Base-by-base conservation (phyloP, 2,113 vertebrate genomes). In the Carettochelys insculpta region DNA sequence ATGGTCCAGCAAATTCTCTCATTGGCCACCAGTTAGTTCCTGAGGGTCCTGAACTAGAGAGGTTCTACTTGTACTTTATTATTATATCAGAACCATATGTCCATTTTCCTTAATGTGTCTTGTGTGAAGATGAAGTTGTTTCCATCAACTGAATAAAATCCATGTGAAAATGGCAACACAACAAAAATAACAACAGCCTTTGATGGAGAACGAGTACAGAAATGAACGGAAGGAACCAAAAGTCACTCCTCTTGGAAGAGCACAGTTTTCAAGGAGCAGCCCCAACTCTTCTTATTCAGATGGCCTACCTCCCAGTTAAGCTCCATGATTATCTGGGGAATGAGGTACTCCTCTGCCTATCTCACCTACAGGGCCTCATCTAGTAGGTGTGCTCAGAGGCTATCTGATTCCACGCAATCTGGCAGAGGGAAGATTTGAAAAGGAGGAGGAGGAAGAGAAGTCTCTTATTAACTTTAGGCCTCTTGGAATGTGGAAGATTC, bases 251-350 rank as follows among this genome's bases (percentile, higher is more conserved):
- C 11, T 29, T 52, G 41, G 54, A 89, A 88, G 94, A 83, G 2
- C 61, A 53, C 31, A 89, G 51, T 79, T 93, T 94, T 88, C 90
- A 80, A 75, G 10, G 91, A 77, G 8, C 41, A 53, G 85, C 95
- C 38, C 19, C n/a, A n/a, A n/a, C n/a, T n/a, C n/a, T n/a, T n/a
- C n/a, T n/a, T n/a, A n/a, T n/a, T n/a, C n/a, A n/a, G 58, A 65
- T n/a, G 54, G 29, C 34, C 31, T 65, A 65, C n/a, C 34, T 65
- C 34, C 58, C 17, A 34, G 31, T 7, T n/a, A 65, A 65, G 17
- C 34, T 16, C 16, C 58, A 65, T n/a, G 31, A 65, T 9, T 13
- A 65, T n/a, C 31, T 4, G 34, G 16, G 7, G n/a, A 65, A 16
- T n/a, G 17, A 65, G 58, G 34, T 16, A n/a, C 54, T 58, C 25